Evolutionary conservation across 2,888 invertebrate species (phyloP).

Genomic region (Dioctria rufipes): DNA sequence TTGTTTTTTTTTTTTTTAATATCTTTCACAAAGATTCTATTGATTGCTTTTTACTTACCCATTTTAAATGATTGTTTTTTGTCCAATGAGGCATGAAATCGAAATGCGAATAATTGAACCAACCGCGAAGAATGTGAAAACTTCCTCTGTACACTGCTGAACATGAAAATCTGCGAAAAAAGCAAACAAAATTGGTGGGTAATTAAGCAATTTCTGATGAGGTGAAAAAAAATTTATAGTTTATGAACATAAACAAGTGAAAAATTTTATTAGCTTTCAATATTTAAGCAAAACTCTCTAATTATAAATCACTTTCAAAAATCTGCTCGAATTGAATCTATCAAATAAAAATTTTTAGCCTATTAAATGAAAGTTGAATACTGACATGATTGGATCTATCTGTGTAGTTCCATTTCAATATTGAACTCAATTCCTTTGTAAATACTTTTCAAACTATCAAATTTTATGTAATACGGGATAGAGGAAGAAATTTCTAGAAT

Average conservation of each 20-base stretch:
- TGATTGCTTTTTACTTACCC: too few species aligned
- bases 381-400: background rate
- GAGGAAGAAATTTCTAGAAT: background rate
- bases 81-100: conserved; percentile 18
- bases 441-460: conserved; percentile 58
- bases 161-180: too few species aligned
- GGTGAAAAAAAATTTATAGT: background rate
- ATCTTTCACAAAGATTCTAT: too few species aligned
- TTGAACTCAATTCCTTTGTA: conserved; percentile 45
- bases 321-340: background rate
- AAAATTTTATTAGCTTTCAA: background rate
- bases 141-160: too few species aligned
- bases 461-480: conserved; percentile 51
- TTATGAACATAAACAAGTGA: conserved; percentile 21
- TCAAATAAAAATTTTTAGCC: conserved; percentile 6
- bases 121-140: too few species aligned
- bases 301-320: too few species aligned
- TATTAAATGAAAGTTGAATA: conserved; percentile 21
- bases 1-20: too few species aligned
- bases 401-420: conserved; percentile 31
- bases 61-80: conserved; percentile 6
- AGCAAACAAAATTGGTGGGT: too few species aligned
- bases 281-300: too few species aligned
- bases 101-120: conserved; percentile 6
- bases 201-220: too few species aligned